phyloP scores from a whole-genome alignment of 2,888 invertebrate species.

The Pterostichus madidus region DNA sequence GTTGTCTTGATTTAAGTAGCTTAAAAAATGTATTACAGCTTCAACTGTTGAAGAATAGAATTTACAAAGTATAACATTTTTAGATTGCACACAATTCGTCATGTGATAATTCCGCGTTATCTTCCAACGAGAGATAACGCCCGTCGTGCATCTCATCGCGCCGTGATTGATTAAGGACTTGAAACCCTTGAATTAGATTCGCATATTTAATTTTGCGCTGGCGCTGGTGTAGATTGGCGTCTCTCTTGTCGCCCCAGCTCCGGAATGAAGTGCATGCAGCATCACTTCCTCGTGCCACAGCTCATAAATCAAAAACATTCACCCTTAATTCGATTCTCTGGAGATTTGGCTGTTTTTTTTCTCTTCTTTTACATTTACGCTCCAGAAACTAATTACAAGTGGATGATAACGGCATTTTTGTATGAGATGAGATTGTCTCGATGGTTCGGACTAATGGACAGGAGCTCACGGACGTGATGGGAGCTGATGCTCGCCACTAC shows the following conservation, averaged over 20 bases:
- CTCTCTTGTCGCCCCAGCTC: conserved; percentile 56
- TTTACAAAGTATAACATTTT: neutral
- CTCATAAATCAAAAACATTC: conserved; percentile 77
- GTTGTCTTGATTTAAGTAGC: no score
- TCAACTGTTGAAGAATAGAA: conserved; percentile 4
- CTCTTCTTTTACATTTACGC: conserved; percentile 73
- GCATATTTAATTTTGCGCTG: conserved; percentile 76
- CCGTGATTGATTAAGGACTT: conserved; percentile 77
- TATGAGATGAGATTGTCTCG: conserved; percentile 59
- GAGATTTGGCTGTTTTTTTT: conserved; percentile 72
- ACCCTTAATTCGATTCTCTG: conserved; percentile 75
- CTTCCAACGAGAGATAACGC: conserved; percentile 69
- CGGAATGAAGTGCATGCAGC: conserved; percentile 71
- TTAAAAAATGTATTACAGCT: no score
- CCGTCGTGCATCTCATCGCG: conserved; percentile 63
- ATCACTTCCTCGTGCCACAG: conserved; percentile 74
- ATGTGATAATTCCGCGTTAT: conserved; percentile 73
- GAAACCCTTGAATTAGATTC: conserved; percentile 76
- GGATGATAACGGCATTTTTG: conserved; percentile 76
- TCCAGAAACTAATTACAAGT: conserved; percentile 76
- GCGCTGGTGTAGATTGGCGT: conserved; percentile 71
- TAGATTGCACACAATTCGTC: conserved; percentile 65
- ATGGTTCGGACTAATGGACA: conserved; percentile 54
- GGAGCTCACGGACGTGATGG: conserved; percentile 2
- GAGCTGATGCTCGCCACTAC: no score